Conservation (phyloP, 2,888 invertebrate genomes). For the Machimus rusticus region DNA sequence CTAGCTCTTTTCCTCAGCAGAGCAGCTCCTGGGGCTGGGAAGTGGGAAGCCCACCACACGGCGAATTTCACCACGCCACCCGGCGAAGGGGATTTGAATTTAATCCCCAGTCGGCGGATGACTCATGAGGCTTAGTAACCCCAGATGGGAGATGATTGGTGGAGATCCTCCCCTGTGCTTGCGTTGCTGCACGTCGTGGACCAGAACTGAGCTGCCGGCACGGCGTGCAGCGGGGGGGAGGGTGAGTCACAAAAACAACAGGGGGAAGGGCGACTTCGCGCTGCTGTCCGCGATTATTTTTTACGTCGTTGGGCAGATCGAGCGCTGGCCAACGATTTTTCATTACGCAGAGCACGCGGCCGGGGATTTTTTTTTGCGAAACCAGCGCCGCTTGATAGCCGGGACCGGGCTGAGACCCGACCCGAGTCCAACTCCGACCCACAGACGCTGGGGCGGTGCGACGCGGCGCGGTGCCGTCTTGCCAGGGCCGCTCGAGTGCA, state of each 20-base stretch:
- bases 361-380: background rate
- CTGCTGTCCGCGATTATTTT: background rate
- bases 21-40: background rate
- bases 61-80: background rate
- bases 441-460: background rate
- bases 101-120: background rate
- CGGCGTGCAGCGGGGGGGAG: background rate
- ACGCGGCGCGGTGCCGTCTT: background rate
- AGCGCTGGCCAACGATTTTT: background rate
- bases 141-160: conserved; percentile 6
- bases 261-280: background rate
- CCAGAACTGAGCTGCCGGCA: background rate
- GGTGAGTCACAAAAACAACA: background rate
- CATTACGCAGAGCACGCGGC: background rate
- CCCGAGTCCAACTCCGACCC: no score
- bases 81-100: background rate
- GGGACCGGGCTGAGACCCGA: background rate
- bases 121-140: conserved; percentile 16
- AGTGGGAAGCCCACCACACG: background rate
- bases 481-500: background rate
- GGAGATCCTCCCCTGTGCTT: background rate
- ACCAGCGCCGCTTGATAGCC: background rate
- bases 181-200: background rate
- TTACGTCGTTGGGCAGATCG: background rate
- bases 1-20: no score